Percentiles rank a stretch among this genome's conserved stretches.
These are phyloP conservation scores for Gnatocerus cornutus DNA, from an alignment of 2,888 invertebrate species.

Conservation along the genomic window DNA sequence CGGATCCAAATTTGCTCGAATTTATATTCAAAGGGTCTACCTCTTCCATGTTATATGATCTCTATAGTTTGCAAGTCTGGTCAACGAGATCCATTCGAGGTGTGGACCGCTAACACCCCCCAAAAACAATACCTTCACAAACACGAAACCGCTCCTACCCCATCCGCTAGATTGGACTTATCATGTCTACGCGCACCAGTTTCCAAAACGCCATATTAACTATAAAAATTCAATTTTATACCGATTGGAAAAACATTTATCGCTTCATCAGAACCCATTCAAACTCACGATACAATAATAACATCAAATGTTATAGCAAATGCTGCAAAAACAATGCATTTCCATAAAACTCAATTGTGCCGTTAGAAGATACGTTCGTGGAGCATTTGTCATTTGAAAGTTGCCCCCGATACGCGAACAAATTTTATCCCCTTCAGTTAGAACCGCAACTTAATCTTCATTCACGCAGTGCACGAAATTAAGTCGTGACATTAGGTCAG, in stretches of 20 bases:
- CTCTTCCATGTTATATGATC: constrained; percentile 46
- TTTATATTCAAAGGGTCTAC: constrained; percentile 45
- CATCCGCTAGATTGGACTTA: constrained; percentile 28
- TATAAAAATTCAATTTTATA: constrained; percentile 28
- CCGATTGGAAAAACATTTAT: constrained; percentile 16
- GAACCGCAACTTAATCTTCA: constrained; percentile 6
- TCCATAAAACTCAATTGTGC: constrained; percentile 30
- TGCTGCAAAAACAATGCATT: constrained; percentile 25
- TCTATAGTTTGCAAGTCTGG: constrained; percentile 40
- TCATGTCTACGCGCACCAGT: constrained; percentile 19
- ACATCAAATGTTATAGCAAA: constrained; percentile 26
- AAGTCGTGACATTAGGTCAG: constrained; percentile 13
- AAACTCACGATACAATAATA: constrained; percentile 21
- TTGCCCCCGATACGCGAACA: constrained; percentile 1
- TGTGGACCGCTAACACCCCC: constrained; percentile 29
- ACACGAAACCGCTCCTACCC: constrained; percentile 20
- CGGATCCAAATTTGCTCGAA: constrained; percentile 30
- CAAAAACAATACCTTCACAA: constrained; percentile 41
- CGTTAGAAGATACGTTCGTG: constrained; percentile 14
- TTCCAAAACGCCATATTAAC: constrained; percentile 12
- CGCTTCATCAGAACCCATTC: constrained; percentile 21
- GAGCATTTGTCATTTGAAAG: constrained; percentile 24
- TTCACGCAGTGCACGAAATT: constrained; percentile 6
- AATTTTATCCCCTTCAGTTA: neutral
- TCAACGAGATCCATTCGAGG: constrained; percentile 38